phyloP scores from a whole-genome alignment of 2,888 invertebrate genomes.

The Timema cristinae region DNA sequence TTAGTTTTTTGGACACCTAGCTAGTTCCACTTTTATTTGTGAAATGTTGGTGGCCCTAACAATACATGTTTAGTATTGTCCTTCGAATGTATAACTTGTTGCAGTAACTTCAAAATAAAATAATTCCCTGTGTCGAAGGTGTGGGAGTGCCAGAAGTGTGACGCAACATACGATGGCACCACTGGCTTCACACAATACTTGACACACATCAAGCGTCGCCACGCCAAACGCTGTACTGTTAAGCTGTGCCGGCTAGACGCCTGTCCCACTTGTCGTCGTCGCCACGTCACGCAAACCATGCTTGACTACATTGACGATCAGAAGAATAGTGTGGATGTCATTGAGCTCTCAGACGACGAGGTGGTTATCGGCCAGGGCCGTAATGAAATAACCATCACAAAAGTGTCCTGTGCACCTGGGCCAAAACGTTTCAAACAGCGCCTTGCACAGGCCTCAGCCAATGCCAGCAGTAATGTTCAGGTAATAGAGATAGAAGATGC shows the following conservation, averaged over 20 bases:
- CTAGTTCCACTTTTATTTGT: no score
- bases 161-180: slow-evolving; percentile 29
- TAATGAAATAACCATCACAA: slow-evolving; percentile 34
- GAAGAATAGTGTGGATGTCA: slow-evolving; percentile 32
- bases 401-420: slow-evolving; percentile 31
- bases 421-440: slow-evolving; percentile 30
- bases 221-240: slow-evolving; percentile 28
- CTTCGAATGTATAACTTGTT: no score
- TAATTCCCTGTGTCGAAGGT: not conserved
- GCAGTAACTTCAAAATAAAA: no score
- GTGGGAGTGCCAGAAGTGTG: slow-evolving; percentile 28
- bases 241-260: slow-evolving; percentile 29
- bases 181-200: slow-evolving; percentile 29
- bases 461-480: slow-evolving; percentile 30
- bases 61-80: no score
- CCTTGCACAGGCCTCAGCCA: slow-evolving; percentile 20
- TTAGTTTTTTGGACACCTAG: no score
- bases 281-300: slow-evolving; percentile 23
- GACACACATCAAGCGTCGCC: slow-evolving; percentile 29
- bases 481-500: slow-evolving; percentile 34
- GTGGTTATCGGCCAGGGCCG: slow-evolving; percentile 32
- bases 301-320: slow-evolving; percentile 25
- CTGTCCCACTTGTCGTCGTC: slow-evolving; percentile 29
- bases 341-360: slow-evolving; percentile 35
- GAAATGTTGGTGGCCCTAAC: no score